Evolutionary conservation across 2,113 vertebrate genomes (phyloP), one percentile per base, ranked within the genome.

Genomic region (Apistogramma diplotaenia): DNA sequence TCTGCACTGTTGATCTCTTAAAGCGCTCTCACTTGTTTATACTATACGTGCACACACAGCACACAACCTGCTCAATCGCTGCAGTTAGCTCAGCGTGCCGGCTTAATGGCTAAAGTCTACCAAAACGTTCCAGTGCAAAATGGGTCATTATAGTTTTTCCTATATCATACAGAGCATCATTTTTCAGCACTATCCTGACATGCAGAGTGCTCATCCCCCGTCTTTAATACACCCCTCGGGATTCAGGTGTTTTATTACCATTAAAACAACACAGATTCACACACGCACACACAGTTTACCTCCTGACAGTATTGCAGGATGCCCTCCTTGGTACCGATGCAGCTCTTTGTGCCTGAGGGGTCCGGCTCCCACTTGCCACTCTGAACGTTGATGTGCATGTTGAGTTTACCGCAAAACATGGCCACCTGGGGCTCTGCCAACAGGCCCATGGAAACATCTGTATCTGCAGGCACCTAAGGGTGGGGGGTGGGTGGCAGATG

Each of bases 361-460:
- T 99, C 98, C 0, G 96, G 90, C 86, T 99, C 98, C 98, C 98
- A 99, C 88, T 99, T 99, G 3, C 98, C 97, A 0, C 94, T 99
- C 95, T 99, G 98, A 61, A 99, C 96, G 0, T 99, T 98, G 96
- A 99, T 97, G 90, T 99, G 98, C 98, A 99, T 98, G 93, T 99
- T 99, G 92, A 98, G 96, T 84, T 98, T 99, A 61, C 95, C 96
- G 56, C 98, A 99, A 91, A 99, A 99, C 98, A 99, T 99, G 92
- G 98, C 98, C 0, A 99, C 96, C 91, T 99, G 98, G 56, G 98
- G 98, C 90, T 99, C 98, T 0, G 98, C 97, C 93, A 99, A 89
- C 59, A 98, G 89, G 13, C 98, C 98, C n/a, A 96, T 95, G 0
- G 96, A 96, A 81, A 96, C 96, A 49, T 99, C 98, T 57, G 96